phyloP scores from a whole-genome alignment of 2,797 vertebrate genomes.

The Antennarius maculatus region DNA sequence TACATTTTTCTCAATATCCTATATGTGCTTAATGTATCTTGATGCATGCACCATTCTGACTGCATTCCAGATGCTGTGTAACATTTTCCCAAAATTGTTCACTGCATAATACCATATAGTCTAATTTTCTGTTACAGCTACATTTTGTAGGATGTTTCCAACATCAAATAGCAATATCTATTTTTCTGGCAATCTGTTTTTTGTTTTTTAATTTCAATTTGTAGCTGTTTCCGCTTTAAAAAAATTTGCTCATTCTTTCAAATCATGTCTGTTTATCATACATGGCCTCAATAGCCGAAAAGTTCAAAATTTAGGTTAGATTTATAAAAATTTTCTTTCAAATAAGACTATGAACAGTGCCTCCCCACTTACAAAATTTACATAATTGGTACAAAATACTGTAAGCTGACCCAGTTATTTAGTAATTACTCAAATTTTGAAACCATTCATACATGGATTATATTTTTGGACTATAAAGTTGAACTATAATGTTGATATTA shows the following conservation, averaged over 20 bases:
- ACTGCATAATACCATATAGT: constrained; percentile 27
- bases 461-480: constrained; percentile 12
- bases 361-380: constrained; percentile 34
- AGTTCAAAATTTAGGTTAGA: constrained; percentile 16
- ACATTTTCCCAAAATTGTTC: constrained; percentile 19
- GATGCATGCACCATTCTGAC: constrained; percentile 57
- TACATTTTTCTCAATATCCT: constrained; percentile 39
- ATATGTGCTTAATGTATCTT: constrained; percentile 58
- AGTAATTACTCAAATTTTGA: constrained; percentile 2
- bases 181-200: constrained; percentile 21
- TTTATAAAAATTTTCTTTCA: constrained; percentile 3
- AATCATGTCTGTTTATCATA: constrained; percentile 25
- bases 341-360: constrained; percentile 55
- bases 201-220: constrained; percentile 15
- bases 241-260: constrained; percentile 19
- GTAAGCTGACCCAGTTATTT: constrained; percentile 4
- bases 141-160: constrained; percentile 29
- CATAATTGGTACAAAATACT: constrained; percentile 22
- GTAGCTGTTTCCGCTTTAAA: constrained; percentile 9
- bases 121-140: constrained; percentile 24
- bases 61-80: constrained; percentile 41
- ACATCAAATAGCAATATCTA: constrained; percentile 19
- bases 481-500: constrained; percentile 14
- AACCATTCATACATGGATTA: neutral
- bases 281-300: constrained; percentile 18